Base-by-base conservation (phyloP, 2,888 invertebrate species). In the Parthenolecanium corni region DNA sequence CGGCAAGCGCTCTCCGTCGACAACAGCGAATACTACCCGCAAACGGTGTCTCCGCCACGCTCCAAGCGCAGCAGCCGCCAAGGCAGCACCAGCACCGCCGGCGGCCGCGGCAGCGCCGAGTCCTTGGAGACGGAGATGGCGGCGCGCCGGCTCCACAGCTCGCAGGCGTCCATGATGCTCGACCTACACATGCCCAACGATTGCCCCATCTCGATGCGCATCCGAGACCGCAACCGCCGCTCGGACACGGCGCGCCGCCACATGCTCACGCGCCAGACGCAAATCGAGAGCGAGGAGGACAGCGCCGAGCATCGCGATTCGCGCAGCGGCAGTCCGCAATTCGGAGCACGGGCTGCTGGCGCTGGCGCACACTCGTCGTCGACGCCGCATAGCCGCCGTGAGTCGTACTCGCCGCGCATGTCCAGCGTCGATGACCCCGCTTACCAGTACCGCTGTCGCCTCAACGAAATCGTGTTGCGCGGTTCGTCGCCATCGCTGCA, bases 1-100 rank as follows among this genome's bases (percentile, higher is more conserved):
- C 83, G 89, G 73, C 87, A 89, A 74, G 88, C 89, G 21, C 76
- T 89, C 65, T 88, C 88, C 63, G 86, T 89, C 65, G 89, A 89
- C 72, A 87, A 87, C 74, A 71, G 71, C 5, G 70, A 70, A 24
- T 71, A 71, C 65, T 67, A 66, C 47, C 67, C 67, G 21, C 67
- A 68, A 20, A 66, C 62, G 53, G 69, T 69, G 53, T 69, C 69
- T 1, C 69, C 70, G 2, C 70, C 70, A 0, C 68, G 69, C 9
- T 67, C 68, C 11, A 65, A 66, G 46, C 68, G 68, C 57, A 67
- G 67, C 47, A 67, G 64, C 53, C 47, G 63, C n/a, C 66, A 66
- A 52, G 64, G 65, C 51, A 56, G 46, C 42, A 53, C 62, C 46
- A 57, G 54, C 58, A 58, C 64, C 16, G 61, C 53, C 44, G 66